Evolutionary conservation across 2,888 invertebrate species (phyloP), one percentile per base, ranked within the genome.

Genomic region (Aleiodes leptofemur): DNA sequence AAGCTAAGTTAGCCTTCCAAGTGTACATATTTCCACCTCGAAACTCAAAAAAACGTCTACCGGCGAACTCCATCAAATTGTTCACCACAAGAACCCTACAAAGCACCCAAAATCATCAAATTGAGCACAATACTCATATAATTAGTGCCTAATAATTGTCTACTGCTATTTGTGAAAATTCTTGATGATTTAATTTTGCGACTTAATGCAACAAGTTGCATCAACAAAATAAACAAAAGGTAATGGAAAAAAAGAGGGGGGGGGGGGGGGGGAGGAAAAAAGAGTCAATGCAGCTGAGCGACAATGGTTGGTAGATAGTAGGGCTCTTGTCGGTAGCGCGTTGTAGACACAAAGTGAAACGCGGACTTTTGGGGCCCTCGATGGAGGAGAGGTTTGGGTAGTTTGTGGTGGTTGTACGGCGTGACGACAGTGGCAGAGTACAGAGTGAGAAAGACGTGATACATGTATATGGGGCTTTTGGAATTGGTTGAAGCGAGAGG

Each of bases 141-240:
- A 79, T 79, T 79, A 79, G 73, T 69, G 64, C 34, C 64, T 78
- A 78, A 75, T 80, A 80, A 80, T 80, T 77, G 76, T 72, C 72
- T 75, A 73, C 77, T 79, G 80, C 78, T 80, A 75, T 69, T 72
- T 71, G 72, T 57, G 51, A n/a, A 43, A 43, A 68, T 51, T 51
- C 64, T 23, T n/a, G 38, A 31, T 29, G 57, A 57, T 31, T 43
- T 48, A 4, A 9, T 48, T 16, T 64, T 13, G 2, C 34, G 48
- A 64, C 16, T 16, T 64, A 23, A 64, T 43, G 64, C 64, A 68
- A 68, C 50, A 68, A 68, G 51, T 51, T 31, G 51, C 29, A 13
- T n/a, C 51, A n/a, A n/a, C 31, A 13, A 14, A 59, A 38, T 16
- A 53, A 14, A 53, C 16, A 53, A 16, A 53, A 14, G n/a, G 14